Conservation (phyloP, 2,113 vertebrate species). For the Haplochromis burtoni region DNA sequence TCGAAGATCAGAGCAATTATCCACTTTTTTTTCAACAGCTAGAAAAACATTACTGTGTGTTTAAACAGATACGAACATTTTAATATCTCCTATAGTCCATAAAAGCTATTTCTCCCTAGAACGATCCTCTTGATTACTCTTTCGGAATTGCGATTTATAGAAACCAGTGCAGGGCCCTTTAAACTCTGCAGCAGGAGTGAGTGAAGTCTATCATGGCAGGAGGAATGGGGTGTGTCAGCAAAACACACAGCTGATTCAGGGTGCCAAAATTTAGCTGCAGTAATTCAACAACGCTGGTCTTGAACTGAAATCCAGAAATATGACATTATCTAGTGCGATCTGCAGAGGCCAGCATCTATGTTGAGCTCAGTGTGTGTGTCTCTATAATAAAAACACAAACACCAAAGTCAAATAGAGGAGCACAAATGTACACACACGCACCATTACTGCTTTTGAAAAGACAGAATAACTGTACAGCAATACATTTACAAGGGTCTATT, state of each 20-base stretch:
- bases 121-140: background rate
- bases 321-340: background rate
- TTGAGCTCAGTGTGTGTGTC: background rate
- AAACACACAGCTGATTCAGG: background rate
- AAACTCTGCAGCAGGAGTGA: background rate
- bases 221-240: background rate
- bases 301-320: background rate
- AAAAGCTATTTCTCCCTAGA: background rate
- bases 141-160: background rate
- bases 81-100: background rate
- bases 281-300: background rate
- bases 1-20: background rate
- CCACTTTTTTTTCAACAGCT: background rate
- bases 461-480: background rate
- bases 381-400: background rate
- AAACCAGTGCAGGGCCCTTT: background rate
- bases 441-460: background rate
- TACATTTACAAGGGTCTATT: background rate
- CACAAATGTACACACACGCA: background rate
- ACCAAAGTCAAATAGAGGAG: background rate
- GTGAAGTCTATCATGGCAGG: background rate
- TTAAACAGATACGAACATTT: background rate
- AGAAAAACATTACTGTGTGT: background rate
- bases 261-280: background rate
- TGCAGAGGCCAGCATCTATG: background rate